Evolutionary conservation across 2,888 invertebrate species (phyloP), one percentile per base, ranked within the genome.

Genomic region (Clistopyga incitator): DNA sequence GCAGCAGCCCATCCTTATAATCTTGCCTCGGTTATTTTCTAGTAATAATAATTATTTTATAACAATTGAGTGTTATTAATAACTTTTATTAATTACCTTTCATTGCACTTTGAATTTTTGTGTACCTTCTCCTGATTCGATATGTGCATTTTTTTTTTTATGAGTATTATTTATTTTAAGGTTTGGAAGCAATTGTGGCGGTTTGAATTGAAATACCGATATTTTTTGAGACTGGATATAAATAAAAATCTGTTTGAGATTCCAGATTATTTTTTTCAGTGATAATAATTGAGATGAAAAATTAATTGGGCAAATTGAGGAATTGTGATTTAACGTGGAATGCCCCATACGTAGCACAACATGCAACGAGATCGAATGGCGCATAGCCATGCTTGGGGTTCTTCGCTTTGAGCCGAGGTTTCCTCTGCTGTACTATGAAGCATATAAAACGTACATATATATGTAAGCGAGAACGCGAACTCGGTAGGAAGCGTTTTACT

Each of bases 401-500:
- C 56, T 13, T 59, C 23, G 65, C 38, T 72, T 74, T 38, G 59
- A 67, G 54, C n/a, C 18, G 50, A 61, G 50, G 52, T n/a, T 25
- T 68, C 72, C 59, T 68, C 47, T 18, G 6, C 38, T 76, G 13
- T 45, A 38, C 54, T 54, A 54, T 54, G 70, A 71, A 64, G 34
- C 70, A 15, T 81, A 50, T 52, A 65, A 71, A 70, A n/a, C n/a
- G n/a, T 18, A 68, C 34, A 68, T 8, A 54, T 23, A 10, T 67
- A 67, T 76, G 61, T 64, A 71, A 59, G 78, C 34, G 54, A 71
- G 72, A 76, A 65, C 68, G 74, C 61, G 70, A 87, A 84, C 80
- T 84, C 87, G 86, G 88, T 87, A 88, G 88, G 86, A 88, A 89
- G 82, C 79, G 82, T 84, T 82, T 87, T 88, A 85, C 83, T 84